phyloP scores from a whole-genome alignment of 2,113 vertebrate species.

The Nerophis lumbriciformis region DNA sequence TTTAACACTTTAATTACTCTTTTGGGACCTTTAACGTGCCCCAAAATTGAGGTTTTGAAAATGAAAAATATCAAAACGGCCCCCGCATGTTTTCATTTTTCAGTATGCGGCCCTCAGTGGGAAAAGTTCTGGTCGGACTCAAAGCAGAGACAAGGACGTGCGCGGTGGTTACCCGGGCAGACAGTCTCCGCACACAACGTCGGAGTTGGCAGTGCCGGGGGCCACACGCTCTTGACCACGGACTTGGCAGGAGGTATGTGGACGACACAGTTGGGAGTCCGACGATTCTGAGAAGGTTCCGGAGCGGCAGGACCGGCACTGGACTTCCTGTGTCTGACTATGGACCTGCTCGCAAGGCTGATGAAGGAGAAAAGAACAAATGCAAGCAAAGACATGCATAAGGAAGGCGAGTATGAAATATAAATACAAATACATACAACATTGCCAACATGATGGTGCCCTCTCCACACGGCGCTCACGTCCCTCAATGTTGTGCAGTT shows the following conservation, averaged over 20 bases:
- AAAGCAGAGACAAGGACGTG: constrained; percentile 1
- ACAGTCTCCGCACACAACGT: constrained; percentile 80
- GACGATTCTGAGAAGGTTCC: constrained; percentile 78
- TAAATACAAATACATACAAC: background rate
- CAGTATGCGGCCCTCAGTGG: no score
- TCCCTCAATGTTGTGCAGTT: background rate
- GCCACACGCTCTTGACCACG: constrained; percentile 59
- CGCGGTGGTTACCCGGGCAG: constrained; percentile 71
- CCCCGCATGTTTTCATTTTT: no score
- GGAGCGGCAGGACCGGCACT: constrained; percentile 73
- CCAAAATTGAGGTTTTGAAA: no score
- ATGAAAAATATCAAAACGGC: no score
- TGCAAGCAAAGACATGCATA: background rate
- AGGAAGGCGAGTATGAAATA: background rate
- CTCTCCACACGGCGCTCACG: background rate
- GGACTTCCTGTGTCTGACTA: constrained; percentile 43
- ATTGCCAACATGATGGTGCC: no score
- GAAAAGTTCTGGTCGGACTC: no score
- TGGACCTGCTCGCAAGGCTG: constrained; percentile 66
- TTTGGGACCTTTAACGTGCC: no score
- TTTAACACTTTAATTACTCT: no score
- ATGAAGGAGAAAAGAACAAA: background rate
- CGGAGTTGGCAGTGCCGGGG: constrained; percentile 57
- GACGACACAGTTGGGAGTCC: constrained; percentile 63
- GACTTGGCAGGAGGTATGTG: constrained; percentile 70